These are phyloP conservation scores for Diorhabda elongata DNA, from an alignment of 1,140 invertebrate genomes.

Conservation along the genomic window DNA sequence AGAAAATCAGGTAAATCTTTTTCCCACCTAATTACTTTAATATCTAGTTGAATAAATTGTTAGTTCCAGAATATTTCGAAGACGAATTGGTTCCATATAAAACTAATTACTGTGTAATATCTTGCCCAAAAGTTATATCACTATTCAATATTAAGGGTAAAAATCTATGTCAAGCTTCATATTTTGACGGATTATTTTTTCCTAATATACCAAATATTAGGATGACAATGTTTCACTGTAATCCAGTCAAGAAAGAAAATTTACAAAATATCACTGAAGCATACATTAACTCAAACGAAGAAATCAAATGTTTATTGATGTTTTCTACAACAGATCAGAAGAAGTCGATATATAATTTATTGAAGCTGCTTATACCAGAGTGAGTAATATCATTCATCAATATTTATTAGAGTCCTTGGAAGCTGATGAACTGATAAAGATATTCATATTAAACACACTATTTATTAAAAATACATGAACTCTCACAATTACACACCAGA, in stretches of 20 bases:
- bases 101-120: slow-evolving; percentile 31
- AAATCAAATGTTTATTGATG: slow-evolving; percentile 30
- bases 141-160: slow-evolving; percentile 23
- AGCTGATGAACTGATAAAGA: no score
- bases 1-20: slow-evolving; percentile 20
- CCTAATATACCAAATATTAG: slow-evolving; percentile 33
- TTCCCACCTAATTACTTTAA: no score
- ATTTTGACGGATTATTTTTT: slow-evolving; percentile 34
- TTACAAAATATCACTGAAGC: slow-evolving; percentile 5
- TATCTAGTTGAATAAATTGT: not conserved
- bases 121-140: slow-evolving; percentile 34
- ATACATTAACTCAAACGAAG: slow-evolving; percentile 28
- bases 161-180: slow-evolving; percentile 25
- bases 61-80: slow-evolving; percentile 34
- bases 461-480: no score
- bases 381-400: slow-evolving; percentile 16
- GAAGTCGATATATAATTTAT: slow-evolving; percentile 23
- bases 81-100: slow-evolving; percentile 31
- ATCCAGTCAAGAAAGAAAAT: slow-evolving; percentile 21
- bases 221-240: slow-evolving; percentile 32
- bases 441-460: no score
- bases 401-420: no score
- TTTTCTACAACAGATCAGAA: slow-evolving; percentile 27
- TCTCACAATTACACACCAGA: slow-evolving; percentile 13
- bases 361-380: slow-evolving; percentile 33